These are phyloP conservation scores for Amblyornis subalaris DNA, from an alignment of 2,113 vertebrate genomes.

Conservation along the genomic window DNA sequence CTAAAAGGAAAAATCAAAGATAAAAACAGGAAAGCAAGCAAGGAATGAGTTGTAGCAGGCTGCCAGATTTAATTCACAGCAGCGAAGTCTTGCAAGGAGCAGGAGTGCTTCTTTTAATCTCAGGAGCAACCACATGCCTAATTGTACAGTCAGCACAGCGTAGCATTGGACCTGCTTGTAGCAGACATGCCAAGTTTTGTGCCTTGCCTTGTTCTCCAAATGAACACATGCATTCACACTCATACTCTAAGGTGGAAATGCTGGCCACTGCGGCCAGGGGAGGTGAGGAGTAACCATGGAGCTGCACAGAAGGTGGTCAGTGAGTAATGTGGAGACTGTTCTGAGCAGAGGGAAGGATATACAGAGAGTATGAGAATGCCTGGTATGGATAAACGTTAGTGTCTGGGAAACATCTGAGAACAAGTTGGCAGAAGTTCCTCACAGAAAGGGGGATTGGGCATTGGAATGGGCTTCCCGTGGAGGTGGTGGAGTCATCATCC, in stretches of 20 bases:
- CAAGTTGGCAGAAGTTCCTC: background rate
- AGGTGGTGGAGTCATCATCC: rapidly evolving
- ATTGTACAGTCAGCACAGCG: background rate
- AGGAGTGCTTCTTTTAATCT: background rate
- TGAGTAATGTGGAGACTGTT: background rate
- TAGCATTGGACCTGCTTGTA: background rate
- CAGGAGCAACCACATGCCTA: background rate
- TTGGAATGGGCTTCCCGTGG: background rate
- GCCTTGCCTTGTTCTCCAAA: background rate
- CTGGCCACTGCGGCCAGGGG: background rate
- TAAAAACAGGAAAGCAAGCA: background rate
- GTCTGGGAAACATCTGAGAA: background rate
- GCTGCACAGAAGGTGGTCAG: background rate
- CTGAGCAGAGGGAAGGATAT: background rate
- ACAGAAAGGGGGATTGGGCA: background rate
- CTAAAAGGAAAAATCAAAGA: background rate
- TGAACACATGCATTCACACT: background rate
- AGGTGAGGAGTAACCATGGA: background rate
- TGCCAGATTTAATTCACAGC: background rate
- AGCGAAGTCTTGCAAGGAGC: background rate
- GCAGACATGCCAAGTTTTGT: background rate
- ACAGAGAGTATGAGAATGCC: background rate
- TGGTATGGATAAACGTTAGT: background rate
- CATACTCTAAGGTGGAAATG: background rate
- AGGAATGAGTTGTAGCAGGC: background rate